Conservation (phyloP, 2,888 invertebrate species). For the Tyria jacobaeae region DNA sequence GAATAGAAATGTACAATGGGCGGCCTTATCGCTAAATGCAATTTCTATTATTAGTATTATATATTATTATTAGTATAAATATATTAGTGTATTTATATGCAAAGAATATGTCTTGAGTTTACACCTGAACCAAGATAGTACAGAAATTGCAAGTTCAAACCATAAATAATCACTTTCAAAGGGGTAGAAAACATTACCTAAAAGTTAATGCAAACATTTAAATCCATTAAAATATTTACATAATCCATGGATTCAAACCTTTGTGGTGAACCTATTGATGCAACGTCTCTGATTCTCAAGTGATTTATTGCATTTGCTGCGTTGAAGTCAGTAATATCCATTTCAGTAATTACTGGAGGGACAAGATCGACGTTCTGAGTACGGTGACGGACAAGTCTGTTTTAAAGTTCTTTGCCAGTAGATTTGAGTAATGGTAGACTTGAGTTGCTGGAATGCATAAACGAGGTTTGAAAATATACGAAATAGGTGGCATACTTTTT, state of each 20-base stretch:
- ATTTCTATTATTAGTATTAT: too few relatives aligned
- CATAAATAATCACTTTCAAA: too few relatives aligned
- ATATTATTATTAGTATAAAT: too few relatives aligned
- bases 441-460: constrained; percentile 6
- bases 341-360: constrained; percentile 67
- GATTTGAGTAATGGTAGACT: constrained; percentile 34
- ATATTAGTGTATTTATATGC: too few relatives aligned
- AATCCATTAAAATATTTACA: constrained; percentile 17
- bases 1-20: too few relatives aligned
- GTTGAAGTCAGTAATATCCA: constrained; percentile 60
- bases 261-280: constrained; percentile 59
- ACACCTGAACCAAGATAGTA: too few relatives aligned
- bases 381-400: constrained; percentile 37
- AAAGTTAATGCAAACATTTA: not conserved
- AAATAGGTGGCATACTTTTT: constrained; percentile 21
- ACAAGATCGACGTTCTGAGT: constrained; percentile 53
- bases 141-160: too few relatives aligned
- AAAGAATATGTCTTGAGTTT: too few relatives aligned
- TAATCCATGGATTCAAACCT: constrained; percentile 22
- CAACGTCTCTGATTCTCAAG: constrained; percentile 65
- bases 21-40: too few relatives aligned
- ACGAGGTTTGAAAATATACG: not conserved
- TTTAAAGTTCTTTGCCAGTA: constrained; percentile 26
- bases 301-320: constrained; percentile 66
- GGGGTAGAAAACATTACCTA: not conserved